phyloP scores from a whole-genome alignment of 2,113 vertebrate genomes.

The Anhinga anhinga region DNA sequence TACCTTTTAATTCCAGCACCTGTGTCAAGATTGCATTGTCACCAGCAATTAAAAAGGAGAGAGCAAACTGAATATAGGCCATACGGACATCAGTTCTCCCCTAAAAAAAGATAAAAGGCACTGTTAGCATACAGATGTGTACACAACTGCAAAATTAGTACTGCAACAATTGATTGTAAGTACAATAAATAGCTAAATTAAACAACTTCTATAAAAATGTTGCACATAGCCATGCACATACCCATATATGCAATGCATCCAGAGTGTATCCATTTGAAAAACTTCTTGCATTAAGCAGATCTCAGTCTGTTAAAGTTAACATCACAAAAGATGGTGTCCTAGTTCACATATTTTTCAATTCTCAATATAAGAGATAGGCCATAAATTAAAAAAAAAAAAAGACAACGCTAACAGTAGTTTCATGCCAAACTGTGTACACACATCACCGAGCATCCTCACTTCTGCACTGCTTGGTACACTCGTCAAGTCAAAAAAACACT shows the following conservation, averaged over 20 bases:
- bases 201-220: not conserved
- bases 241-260: not conserved
- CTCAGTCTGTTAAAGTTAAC: not conserved
- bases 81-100: constrained; percentile 86
- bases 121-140: not conserved
- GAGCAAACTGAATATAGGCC: constrained; percentile 89
- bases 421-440: not conserved
- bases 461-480: not conserved
- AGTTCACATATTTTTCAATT: not conserved
- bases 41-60: constrained; percentile 91
- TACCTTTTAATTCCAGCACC: constrained; percentile 92
- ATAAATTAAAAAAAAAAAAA: not conserved
- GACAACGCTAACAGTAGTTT: not conserved
- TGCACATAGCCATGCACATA: not conserved
- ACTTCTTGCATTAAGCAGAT: not conserved
- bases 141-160: not conserved
- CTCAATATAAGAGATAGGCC: not conserved
- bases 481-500: not conserved
- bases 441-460: not conserved
- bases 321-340: not conserved
- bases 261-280: not conserved
- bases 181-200: not conserved
- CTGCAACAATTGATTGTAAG: not conserved
- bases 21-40: constrained; percentile 81
- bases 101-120: constrained; percentile 63